These are phyloP conservation scores for Rhineura floridana DNA, from an alignment of 2,113 vertebrate species.

Conservation along the genomic window DNA sequence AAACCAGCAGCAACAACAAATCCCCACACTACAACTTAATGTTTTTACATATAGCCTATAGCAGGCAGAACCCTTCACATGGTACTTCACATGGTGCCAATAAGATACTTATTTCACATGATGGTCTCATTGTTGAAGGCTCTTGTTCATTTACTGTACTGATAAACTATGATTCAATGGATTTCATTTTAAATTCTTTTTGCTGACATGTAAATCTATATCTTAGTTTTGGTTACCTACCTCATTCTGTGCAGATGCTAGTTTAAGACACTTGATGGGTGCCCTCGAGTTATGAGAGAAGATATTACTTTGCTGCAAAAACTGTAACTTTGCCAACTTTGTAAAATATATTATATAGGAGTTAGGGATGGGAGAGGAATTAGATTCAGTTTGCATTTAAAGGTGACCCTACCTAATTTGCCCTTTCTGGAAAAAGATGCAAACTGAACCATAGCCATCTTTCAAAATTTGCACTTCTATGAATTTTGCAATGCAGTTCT, in stretches of 20 bases:
- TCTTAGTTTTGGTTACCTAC: not conserved
- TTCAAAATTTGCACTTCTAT: no score
- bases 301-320: not conserved
- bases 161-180: not conserved
- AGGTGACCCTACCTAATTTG: no score
- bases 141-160: conserved; percentile 16
- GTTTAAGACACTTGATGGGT: not conserved
- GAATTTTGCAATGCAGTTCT: no score
- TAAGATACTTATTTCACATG: conserved; percentile 49
- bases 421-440: no score
- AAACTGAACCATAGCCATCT: no score
- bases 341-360: not conserved
- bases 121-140: conserved; percentile 30
- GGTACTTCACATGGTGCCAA: conserved; percentile 54
- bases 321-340: not conserved
- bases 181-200: not conserved
- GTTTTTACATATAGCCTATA: conserved; percentile 40
- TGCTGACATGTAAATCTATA: not conserved
- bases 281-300: not conserved
- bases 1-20: not conserved
- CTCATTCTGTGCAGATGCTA: not conserved
- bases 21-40: conserved; percentile 16
- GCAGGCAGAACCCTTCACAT: conserved; percentile 5
- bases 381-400: no score
- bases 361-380: no score